Conservation (phyloP, 2,888 invertebrate species). For the Trichogramma dendrolimi region DNA sequence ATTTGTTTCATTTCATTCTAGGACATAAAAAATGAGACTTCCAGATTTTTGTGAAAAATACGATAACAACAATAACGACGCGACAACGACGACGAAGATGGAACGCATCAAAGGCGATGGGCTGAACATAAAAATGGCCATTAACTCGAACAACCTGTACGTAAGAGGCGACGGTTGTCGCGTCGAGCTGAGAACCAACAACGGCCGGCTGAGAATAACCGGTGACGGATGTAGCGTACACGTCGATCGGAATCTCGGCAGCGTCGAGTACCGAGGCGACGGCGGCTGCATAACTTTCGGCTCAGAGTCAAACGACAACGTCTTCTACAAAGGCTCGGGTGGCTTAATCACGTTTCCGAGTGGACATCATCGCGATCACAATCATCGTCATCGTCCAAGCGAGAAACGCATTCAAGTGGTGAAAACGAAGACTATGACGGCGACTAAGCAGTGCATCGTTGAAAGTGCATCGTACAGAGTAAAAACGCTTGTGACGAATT, state of each 20-base stretch:
- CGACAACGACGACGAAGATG: neutral
- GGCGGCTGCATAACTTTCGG: slow-evolving; percentile 42
- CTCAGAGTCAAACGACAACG: slow-evolving; percentile 30
- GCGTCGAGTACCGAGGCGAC: slow-evolving; percentile 43
- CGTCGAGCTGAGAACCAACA: slow-evolving; percentile 37
- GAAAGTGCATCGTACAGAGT: too few relatives aligned
- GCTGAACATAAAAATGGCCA: slow-evolving; percentile 33
- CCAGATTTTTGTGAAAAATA: too few relatives aligned
- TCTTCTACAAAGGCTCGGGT: slow-evolving; percentile 41
- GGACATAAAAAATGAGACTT: too few relatives aligned
- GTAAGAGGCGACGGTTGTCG: slow-evolving; percentile 43
- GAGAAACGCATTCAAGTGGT: too few relatives aligned
- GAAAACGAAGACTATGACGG: too few relatives aligned
- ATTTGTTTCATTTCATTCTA: too few relatives aligned
- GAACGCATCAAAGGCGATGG: slow-evolving; percentile 37
- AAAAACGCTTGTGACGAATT: too few relatives aligned
- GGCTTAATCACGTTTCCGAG: slow-evolving; percentile 27
- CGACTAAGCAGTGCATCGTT: too few relatives aligned
- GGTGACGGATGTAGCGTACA: slow-evolving; percentile 44
- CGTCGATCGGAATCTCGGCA: slow-evolving; percentile 39
- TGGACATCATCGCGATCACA: too few relatives aligned
- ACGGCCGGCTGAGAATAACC: slow-evolving; percentile 37
- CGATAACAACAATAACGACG: neutral
- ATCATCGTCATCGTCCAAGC: too few relatives aligned
- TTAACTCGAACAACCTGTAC: slow-evolving; percentile 37